Evolutionary conservation across 2,113 vertebrate genomes (phyloP).

Genomic region (Colossoma macropomum): DNA sequence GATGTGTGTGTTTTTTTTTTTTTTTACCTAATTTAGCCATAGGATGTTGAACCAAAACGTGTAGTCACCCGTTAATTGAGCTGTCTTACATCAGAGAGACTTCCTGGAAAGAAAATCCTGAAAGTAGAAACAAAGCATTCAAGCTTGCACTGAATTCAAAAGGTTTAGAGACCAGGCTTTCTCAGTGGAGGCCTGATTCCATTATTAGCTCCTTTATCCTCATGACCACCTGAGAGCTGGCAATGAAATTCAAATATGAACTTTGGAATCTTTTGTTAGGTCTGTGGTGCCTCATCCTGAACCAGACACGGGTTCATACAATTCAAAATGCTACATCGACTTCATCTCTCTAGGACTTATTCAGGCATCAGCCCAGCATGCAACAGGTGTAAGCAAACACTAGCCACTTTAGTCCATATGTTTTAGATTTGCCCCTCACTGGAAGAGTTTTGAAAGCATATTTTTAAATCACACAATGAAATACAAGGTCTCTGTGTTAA

Average conservation of each 20-base stretch:
- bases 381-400: neutral
- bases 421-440: neutral
- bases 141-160: neutral
- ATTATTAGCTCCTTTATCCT: neutral
- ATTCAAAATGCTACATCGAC: neutral
- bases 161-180: neutral
- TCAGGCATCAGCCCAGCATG: neutral
- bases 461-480: too few species aligned
- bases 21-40: constrained; percentile 18
- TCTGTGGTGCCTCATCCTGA: neutral
- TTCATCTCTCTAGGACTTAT: neutral
- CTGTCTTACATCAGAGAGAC: constrained; percentile 9
- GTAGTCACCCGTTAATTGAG: constrained; percentile 28
- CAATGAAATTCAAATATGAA: neutral
- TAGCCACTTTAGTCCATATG: neutral
- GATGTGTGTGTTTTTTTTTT: too few species aligned
- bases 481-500: too few species aligned
- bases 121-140: constrained; percentile 9
- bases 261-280: neutral
- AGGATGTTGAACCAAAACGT: constrained; percentile 19
- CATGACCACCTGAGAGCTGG: neutral
- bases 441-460: too few species aligned
- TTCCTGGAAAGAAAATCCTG: constrained; percentile 29
- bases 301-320: neutral
- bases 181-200: neutral